A percentile compares a stretch with the other conserved stretches of the same genome.
Conservation (phyloP, 2,888 invertebrate genomes). For the Chirona hameri region DNA sequence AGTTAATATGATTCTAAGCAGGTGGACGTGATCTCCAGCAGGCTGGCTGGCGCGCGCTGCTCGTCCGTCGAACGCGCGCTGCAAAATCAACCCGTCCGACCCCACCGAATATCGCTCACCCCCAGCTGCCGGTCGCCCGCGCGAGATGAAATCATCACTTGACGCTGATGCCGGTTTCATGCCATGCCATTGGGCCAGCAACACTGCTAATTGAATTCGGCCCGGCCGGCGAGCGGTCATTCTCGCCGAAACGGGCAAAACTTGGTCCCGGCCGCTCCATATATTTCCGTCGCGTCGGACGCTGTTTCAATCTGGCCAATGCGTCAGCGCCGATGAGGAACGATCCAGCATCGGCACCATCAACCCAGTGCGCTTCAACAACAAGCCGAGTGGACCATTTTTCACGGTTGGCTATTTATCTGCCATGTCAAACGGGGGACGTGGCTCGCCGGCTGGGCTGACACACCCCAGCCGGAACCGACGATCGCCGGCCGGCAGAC, state of each 20-base stretch:
- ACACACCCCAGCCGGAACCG: background rate
- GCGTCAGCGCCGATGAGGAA: background rate
- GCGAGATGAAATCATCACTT: conserved; percentile 2
- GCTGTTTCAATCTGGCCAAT: conserved; percentile 2
- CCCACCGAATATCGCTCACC: background rate
- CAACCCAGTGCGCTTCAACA: background rate
- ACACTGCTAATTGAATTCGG: conserved; percentile 2
- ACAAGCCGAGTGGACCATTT: background rate
- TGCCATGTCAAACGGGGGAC: background rate
- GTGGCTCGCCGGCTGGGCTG: background rate
- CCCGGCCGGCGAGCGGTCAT: background rate
- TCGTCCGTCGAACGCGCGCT: too few relatives aligned
- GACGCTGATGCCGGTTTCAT: conserved; percentile 13
- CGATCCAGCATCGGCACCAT: background rate
- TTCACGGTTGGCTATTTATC: background rate
- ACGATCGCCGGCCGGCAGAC: background rate
- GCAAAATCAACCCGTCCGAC: too few relatives aligned
- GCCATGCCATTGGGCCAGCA: background rate
- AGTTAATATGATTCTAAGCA: too few relatives aligned
- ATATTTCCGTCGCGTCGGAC: background rate
- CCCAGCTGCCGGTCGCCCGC: background rate
- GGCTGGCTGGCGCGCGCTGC: too few relatives aligned
- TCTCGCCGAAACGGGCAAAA: background rate
- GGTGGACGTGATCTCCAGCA: too few relatives aligned
- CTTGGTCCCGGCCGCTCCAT: background rate